Evolutionary conservation across 2,888 invertebrate species (phyloP).

Genomic region (Cylloceria caligata): DNA sequence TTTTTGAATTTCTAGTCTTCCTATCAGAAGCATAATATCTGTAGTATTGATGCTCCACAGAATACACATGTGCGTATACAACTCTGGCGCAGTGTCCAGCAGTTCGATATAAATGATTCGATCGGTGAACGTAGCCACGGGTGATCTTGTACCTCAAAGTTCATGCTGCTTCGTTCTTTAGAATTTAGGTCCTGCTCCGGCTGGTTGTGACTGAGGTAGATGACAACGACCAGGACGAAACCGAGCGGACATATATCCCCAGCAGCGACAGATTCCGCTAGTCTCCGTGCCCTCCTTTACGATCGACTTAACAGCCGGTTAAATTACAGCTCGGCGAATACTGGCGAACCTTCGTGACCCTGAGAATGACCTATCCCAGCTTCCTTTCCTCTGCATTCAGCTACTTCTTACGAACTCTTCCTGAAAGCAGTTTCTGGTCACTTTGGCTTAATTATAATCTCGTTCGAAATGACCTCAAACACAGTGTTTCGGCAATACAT

Average conservation of each 20-base stretch:
- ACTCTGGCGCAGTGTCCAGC: conserved; percentile 29
- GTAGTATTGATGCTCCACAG: neutral
- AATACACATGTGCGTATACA: neutral
- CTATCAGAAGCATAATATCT: neutral
- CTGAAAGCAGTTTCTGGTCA: neutral
- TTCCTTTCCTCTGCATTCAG: conserved; percentile 26
- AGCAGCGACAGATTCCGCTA: conserved; percentile 72
- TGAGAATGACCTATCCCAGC: conserved; percentile 55
- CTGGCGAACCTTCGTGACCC: conserved; percentile 65
- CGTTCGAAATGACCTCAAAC: neutral
- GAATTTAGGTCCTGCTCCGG: conserved; percentile 43
- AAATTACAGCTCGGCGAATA: conserved; percentile 75
- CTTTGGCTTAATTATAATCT: neutral
- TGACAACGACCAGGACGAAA: conserved; percentile 15
- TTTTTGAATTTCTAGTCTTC: neutral
- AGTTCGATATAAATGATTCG: conserved; percentile 66
- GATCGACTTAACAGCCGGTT: conserved; percentile 78
- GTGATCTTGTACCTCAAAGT: conserved; percentile 71
- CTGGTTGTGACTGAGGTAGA: conserved; percentile 34
- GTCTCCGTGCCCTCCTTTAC: conserved; percentile 72
- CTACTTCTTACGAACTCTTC: conserved; percentile 15
- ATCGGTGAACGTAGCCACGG: conserved; percentile 66
- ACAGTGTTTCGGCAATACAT: too few species aligned
- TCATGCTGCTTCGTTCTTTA: conserved; percentile 67
- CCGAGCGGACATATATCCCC: conserved; percentile 25